These are phyloP conservation scores for Apodemia zela DNA, from an alignment of 2,888 invertebrate species.

Conservation along the genomic window DNA sequence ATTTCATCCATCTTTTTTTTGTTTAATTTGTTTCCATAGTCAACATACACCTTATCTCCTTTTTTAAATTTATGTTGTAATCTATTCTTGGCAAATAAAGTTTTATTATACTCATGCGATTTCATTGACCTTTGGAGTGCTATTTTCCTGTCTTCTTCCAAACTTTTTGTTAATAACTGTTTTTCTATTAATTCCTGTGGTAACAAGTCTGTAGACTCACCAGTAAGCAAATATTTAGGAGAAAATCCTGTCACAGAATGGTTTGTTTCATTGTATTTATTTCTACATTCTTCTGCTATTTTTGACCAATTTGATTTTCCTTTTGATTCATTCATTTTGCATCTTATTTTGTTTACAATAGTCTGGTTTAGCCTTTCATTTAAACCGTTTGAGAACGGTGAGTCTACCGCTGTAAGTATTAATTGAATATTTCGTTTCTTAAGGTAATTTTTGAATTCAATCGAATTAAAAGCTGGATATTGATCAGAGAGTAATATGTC, in stretches of 20 bases:
- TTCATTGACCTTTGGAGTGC: conserved; percentile 31
- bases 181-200: conserved; percentile 28
- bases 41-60: conserved; percentile 26
- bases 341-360: conserved; percentile 33
- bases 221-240: conserved; percentile 34
- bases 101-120: conserved; percentile 27
- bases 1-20: conserved; percentile 26
- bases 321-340: conserved; percentile 30
- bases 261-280: conserved; percentile 25
- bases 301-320: conserved; percentile 33
- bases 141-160: conserved; percentile 30
- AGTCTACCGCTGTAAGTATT: conserved; percentile 37
- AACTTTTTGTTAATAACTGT: conserved; percentile 23
- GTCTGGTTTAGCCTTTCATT: conserved; percentile 26
- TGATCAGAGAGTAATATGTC: conserved; percentile 26
- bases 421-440: conserved; percentile 27
- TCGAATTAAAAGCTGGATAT: conserved; percentile 35
- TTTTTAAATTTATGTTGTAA: conserved; percentile 25
- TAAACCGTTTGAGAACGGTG: conserved; percentile 16
- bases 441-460: conserved; percentile 23
- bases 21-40: conserved; percentile 24
- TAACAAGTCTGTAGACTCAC: conserved; percentile 29
- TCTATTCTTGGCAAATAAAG: conserved; percentile 21
- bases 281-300: conserved; percentile 20
- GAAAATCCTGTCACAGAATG: conserved; percentile 35